A percentile compares a stretch with the other conserved stretches of the same genome.
phyloP scores from a whole-genome alignment of 2,888 invertebrate species.

The Dicranocentrus wangi region DNA sequence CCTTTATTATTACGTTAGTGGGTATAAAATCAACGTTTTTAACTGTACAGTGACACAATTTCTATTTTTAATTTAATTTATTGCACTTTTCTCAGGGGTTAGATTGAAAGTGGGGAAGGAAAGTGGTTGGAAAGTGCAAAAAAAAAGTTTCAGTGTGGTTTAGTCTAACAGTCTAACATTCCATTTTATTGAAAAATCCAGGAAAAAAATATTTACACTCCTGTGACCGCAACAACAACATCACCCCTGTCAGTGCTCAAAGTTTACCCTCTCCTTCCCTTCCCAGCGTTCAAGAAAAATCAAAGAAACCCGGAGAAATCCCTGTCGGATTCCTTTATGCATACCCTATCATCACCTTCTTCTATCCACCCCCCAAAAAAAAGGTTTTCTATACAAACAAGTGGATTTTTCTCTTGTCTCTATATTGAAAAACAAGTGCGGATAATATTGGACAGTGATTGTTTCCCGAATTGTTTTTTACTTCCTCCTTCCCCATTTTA shows the following conservation, averaged over 20 bases:
- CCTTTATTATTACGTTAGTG: too few species aligned
- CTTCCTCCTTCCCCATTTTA: background rate
- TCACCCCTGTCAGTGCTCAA: background rate
- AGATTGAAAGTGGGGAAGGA: too few species aligned
- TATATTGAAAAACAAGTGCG: background rate
- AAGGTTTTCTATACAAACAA: background rate
- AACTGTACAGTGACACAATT: too few species aligned
- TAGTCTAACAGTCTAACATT: too few species aligned
- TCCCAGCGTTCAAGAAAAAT: background rate
- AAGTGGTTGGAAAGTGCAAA: too few species aligned
- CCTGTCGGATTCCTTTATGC: background rate
- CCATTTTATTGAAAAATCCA: background rate
- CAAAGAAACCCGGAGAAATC: background rate
- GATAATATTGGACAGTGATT: slow-evolving; percentile 11
- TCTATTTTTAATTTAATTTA: too few species aligned
- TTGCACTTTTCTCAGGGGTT: too few species aligned
- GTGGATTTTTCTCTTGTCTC: too few species aligned
- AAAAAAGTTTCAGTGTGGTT: background rate
- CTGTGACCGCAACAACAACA: background rate
- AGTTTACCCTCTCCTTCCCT: background rate
- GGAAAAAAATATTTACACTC: slow-evolving; percentile 4
- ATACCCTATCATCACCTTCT: background rate
- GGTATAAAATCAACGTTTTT: too few species aligned
- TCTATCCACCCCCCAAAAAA: background rate
- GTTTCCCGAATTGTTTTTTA: slow-evolving; percentile 1